Evolutionary conservation across 2,888 invertebrate genomes (phyloP).

Genomic region (Parnassius apollo): DNA sequence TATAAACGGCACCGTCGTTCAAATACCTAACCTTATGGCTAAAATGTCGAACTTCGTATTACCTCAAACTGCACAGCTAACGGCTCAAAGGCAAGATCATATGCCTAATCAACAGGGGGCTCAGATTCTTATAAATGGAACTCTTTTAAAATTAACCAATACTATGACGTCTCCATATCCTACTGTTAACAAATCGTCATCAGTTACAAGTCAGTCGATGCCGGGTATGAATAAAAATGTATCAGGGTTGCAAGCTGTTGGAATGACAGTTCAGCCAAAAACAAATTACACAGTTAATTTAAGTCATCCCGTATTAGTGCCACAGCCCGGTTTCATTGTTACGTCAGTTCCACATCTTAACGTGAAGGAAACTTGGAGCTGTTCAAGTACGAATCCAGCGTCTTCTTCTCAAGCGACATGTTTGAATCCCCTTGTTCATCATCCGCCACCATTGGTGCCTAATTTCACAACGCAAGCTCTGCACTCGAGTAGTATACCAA

Average conservation of each 20-base stretch:
- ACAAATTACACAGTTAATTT: conserved; percentile 76
- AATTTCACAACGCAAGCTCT: conserved; percentile 61
- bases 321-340: conserved; percentile 74
- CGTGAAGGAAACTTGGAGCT: conserved; percentile 75
- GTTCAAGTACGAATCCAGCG: conserved; percentile 53
- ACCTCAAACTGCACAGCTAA: conserved; percentile 62
- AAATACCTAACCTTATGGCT: conserved; percentile 82
- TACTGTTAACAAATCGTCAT: conserved; percentile 59
- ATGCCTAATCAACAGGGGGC: conserved; percentile 69
- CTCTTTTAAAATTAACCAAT: conserved; percentile 71
- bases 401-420: conserved; percentile 58
- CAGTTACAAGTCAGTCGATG: conserved; percentile 63
- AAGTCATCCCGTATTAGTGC: conserved; percentile 72
- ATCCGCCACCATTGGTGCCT: conserved; percentile 61
- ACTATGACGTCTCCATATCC: conserved; percentile 61
- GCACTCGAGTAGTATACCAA: conserved; percentile 72
- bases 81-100: conserved; percentile 63
- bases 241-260: conserved; percentile 67
- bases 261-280: conserved; percentile 77
- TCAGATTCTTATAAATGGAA: conserved; percentile 76
- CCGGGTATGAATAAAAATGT: conserved; percentile 71
- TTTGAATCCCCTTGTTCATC: conserved; percentile 63
- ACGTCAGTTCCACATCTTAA: conserved; percentile 79
- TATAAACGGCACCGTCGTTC: conserved; percentile 79
- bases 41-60: conserved; percentile 79